Evolutionary conservation across 2,113 vertebrate species (phyloP).

Genomic region (Atlantisia rogersi): DNA sequence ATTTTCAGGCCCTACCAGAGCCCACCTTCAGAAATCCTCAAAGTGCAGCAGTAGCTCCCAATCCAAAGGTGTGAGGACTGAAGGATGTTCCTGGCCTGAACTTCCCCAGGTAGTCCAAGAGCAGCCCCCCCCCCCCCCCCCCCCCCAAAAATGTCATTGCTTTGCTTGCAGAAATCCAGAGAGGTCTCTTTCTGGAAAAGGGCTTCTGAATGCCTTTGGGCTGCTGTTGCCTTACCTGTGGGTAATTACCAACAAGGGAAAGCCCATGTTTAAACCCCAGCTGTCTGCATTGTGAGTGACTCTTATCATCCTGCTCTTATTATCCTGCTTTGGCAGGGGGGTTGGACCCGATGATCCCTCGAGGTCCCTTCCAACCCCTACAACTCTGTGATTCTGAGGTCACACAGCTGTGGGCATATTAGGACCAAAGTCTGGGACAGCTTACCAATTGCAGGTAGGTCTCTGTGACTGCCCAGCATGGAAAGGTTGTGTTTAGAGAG

Average conservation of each 20-base stretch:
- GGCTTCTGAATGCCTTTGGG: not conserved
- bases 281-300: not conserved
- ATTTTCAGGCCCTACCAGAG: no score
- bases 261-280: not conserved
- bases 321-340: no score
- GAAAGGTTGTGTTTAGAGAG: not conserved
- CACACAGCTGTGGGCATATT: not conserved
- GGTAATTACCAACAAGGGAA: not conserved
- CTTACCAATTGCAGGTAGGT: not conserved
- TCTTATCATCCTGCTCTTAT: not conserved
- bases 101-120: no score
- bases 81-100: no score
- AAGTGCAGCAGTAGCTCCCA: no score
- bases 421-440: not conserved
- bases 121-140: not conserved
- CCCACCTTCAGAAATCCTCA: no score
- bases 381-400: no score
- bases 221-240: not conserved
- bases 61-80: no score
- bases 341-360: no score
- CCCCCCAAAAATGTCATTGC: constrained; percentile 18
- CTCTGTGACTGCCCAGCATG: not conserved
- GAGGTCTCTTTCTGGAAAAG: constrained; percentile 61
- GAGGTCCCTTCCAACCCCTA: no score
- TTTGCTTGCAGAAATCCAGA: constrained; percentile 48